phyloP scores from a whole-genome alignment of 2,888 invertebrate species.

The Perdita meconis region DNA sequence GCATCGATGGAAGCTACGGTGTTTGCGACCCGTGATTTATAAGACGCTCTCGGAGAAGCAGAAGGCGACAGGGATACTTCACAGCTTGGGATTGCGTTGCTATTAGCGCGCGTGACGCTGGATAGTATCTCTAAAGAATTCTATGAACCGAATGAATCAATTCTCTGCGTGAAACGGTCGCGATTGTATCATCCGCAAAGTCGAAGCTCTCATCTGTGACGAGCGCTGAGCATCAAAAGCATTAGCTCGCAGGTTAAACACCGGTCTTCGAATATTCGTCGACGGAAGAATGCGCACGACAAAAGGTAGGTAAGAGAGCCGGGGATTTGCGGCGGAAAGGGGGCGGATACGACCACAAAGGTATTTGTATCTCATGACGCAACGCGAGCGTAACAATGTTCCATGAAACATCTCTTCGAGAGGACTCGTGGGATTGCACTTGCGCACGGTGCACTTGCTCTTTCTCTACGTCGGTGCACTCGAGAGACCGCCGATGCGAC shows the following conservation, averaged over 20 bases:
- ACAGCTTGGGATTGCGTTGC: too few species aligned
- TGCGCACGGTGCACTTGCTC: constrained; percentile 38
- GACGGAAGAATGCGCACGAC: background rate
- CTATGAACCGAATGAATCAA: too few species aligned
- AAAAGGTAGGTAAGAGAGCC: background rate
- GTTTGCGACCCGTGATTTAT: too few species aligned
- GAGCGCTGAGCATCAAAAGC: too few species aligned
- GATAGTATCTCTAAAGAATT: too few species aligned
- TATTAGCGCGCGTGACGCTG: too few species aligned
- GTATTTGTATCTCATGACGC: constrained; percentile 32
- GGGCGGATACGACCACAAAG: background rate
- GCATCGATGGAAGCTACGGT: constrained; percentile 6
- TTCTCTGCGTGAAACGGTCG: too few species aligned
- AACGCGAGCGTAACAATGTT: constrained; percentile 30
- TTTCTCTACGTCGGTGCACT: constrained; percentile 27
- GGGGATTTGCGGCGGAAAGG: background rate
- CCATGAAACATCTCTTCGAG: constrained; percentile 28
- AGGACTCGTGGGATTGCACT: constrained; percentile 37
- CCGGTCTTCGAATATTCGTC: background rate
- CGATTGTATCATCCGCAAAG: too few species aligned
- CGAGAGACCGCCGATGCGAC: constrained; percentile 35
- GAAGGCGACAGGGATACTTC: too few species aligned
- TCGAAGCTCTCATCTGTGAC: too few species aligned
- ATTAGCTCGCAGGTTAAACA: too few species aligned
- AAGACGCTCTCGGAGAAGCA: too few species aligned